Conservation (phyloP, 2,888 invertebrate genomes). For the Hylaea fasciaria region DNA sequence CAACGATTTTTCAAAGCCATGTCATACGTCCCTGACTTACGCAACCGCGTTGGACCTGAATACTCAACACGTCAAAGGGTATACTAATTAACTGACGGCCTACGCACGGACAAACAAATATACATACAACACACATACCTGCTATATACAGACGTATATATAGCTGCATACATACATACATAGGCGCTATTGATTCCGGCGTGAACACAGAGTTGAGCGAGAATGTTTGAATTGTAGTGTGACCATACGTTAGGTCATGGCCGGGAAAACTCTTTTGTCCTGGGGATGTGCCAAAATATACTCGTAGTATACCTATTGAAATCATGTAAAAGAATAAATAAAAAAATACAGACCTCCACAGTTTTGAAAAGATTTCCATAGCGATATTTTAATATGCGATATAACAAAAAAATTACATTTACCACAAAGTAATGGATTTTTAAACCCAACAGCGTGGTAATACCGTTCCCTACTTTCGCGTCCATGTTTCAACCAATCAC, state of each 20-base stretch:
- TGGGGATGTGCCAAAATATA: too few species aligned
- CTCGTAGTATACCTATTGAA: too few species aligned
- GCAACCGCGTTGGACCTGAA: neutral
- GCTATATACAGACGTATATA: neutral
- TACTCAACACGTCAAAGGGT: conserved; percentile 11
- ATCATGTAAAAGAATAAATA: too few species aligned
- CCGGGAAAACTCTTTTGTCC: neutral
- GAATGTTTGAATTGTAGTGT: conserved; percentile 3
- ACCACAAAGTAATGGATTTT: too few species aligned
- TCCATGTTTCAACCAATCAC: too few species aligned
- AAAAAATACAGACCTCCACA: too few species aligned
- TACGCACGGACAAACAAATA: neutral
- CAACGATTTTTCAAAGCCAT: neutral
- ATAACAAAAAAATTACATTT: too few species aligned
- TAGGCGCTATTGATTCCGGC: conserved; percentile 12
- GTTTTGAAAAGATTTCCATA: too few species aligned
- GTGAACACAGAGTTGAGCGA: neutral
- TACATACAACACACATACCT: neutral
- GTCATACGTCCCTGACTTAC: neutral
- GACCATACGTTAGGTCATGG: conserved; percentile 1
- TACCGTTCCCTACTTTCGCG: too few species aligned
- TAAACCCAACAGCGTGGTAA: too few species aligned
- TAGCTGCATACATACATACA: conserved; percentile 1
- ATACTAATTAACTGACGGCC: conserved; percentile 10
- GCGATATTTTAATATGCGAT: too few species aligned